A percentile compares a stretch with the other conserved stretches of the same genome.
Evolutionary conservation across 2,797 vertebrate species (phyloP).

Genomic region (Parauchenoglanis ngamensis): DNA sequence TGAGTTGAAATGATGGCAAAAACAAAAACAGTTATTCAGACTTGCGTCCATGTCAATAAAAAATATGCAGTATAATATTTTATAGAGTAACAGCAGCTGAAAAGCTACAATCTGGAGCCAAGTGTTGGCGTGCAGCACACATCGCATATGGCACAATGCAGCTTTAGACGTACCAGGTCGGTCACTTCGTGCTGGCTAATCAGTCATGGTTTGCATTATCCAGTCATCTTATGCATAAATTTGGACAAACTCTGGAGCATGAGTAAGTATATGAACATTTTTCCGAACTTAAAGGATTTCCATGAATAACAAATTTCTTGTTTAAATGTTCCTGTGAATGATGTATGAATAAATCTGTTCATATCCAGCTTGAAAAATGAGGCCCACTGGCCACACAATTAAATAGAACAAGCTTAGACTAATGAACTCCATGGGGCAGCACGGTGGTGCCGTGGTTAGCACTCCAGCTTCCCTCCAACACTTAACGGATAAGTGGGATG

Average conservation of each 20-base stretch:
- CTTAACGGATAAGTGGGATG: no score
- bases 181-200: no score
- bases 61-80: not conserved
- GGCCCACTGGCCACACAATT: not conserved
- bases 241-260: not conserved
- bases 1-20: not conserved
- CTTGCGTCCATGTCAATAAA: not conserved
- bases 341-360: not conserved
- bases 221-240: not conserved
- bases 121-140: no score
- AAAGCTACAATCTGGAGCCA: not conserved
- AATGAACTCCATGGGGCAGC: no score
- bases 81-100: not conserved
- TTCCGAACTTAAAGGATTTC: not conserved
- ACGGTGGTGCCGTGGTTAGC: no score
- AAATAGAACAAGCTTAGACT: not conserved
- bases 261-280: not conserved
- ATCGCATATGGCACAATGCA: no score
- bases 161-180: no score
- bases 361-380: not conserved
- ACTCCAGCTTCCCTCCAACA: no score
- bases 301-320: not conserved
- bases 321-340: not conserved
- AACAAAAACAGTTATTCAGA: not conserved
- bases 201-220: no score